Evolutionary conservation across 2,113 vertebrate species (phyloP), one percentile per base, ranked within the genome.

Genomic region (Colistium nudipinnis): DNA sequence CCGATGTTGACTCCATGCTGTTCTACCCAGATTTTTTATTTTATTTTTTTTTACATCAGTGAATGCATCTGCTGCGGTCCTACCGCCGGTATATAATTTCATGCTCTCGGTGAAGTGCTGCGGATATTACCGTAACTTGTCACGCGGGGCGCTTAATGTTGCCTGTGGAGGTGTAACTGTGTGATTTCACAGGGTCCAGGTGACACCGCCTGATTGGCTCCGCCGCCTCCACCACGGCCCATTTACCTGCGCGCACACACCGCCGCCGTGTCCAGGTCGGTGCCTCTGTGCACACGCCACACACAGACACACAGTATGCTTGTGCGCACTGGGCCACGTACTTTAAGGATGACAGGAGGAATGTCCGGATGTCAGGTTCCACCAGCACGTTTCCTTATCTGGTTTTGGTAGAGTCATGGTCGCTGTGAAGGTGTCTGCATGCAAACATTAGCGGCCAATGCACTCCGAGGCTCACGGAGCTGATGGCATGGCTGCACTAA

Each of bases 231-330:
- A 59, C 12, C 60, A 78, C 5, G 41, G 64, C 66, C 72, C 65
- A 79, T 88, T 87, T 73, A 69, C 56, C 69, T 48, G 31, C 75
- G 57, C 62, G 71, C 30, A 47, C 30, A 47, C 79, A 60, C 51
- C 33, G n/a, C 54, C 8, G 20, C 31, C 0, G 12, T 41, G 72
- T 80, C 62, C 44, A 65, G 70, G 76, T 80, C 70, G 75, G 8
- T 63, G 19, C 38, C 11, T 83, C 54, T 49, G 9, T 63, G 22
- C 38, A 16, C 51, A 31, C 33, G 25, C 39, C 43, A 67, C 56
- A 49, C 47, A 25, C 2, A 49, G 57, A n/a, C 47, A 59, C 30
- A 44, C 25, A 9, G 35, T 14, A 62, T 25, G 61, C 39, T 0
- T 17, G 35, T 57, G 19, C 19, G 13, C 19, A 45, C 45, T 24